Percentiles rank a stretch among this genome's conserved stretches.
Conservation (phyloP, 2,113 vertebrate genomes). For the Corythornis madagascariensis region DNA sequence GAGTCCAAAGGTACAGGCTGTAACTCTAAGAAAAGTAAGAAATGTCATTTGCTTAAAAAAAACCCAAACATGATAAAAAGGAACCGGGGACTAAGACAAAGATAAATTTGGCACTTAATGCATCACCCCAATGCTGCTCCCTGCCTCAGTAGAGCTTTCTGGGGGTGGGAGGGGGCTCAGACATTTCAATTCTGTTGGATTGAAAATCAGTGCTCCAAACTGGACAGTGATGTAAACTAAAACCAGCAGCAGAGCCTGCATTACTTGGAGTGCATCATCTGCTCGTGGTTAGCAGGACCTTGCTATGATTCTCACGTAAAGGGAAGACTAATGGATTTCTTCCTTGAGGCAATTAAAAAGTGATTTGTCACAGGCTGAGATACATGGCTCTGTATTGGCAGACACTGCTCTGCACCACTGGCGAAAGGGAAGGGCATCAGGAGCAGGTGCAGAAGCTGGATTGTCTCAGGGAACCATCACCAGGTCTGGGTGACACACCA, state of each 20-base stretch:
- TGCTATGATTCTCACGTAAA: constrained; percentile 79
- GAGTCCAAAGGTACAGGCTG: background rate
- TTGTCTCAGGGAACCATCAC: background rate
- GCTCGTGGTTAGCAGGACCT: constrained; percentile 32
- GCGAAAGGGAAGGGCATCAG: background rate
- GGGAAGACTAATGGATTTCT: constrained; percentile 87
- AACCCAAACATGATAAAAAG: background rate
- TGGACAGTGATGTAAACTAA: background rate
- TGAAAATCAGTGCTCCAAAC: background rate
- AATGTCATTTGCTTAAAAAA: background rate
- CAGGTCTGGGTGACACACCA: accelerated
- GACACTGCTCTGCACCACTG: background rate
- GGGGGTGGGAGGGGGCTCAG: background rate
- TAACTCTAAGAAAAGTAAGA: background rate
- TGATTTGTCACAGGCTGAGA: constrained; percentile 87
- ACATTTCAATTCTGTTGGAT: background rate
- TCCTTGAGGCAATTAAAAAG: constrained; percentile 93
- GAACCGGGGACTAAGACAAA: background rate
- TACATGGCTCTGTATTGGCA: constrained; percentile 66
- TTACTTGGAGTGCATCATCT: background rate
- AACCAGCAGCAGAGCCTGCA: background rate
- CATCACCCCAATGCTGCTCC: background rate
- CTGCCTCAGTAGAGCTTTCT: background rate
- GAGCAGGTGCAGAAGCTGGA: background rate
- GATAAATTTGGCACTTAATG: background rate